phyloP scores from a whole-genome alignment of 2,113 vertebrate genomes.

The Hippocampus abdominalis region DNA sequence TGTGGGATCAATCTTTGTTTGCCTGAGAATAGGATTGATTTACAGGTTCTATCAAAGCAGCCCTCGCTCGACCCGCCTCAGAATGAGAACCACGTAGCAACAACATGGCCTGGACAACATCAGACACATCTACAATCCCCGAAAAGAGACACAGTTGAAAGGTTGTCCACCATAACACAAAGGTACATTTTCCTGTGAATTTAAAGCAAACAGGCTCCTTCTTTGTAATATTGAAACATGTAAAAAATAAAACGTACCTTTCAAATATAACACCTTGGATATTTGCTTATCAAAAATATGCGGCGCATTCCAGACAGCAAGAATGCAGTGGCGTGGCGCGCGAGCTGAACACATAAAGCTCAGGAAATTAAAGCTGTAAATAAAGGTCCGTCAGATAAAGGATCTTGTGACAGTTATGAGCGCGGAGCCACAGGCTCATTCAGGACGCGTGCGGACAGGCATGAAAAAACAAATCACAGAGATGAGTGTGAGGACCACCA shows the following conservation, averaged over 20 bases:
- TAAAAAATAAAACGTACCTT: conserved; percentile 33
- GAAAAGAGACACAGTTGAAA: conserved; percentile 30
- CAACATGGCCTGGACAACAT: conserved; percentile 58
- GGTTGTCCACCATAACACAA: conserved; percentile 21
- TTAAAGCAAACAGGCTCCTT: conserved; percentile 18
- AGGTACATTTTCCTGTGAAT: conserved; percentile 31
- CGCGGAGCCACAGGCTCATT: conserved; percentile 59
- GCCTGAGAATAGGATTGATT: conserved; percentile 71
- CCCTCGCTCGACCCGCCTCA: conserved; percentile 62
- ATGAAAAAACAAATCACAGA: conserved; percentile 70
- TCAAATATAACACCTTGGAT: conserved; percentile 46
- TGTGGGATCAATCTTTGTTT: conserved; percentile 76
- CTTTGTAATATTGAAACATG: conserved; percentile 24
- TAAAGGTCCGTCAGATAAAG: conserved; percentile 73
- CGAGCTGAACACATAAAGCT: conserved; percentile 65
- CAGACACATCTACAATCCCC: conserved; percentile 33
- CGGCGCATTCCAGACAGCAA: conserved; percentile 60
- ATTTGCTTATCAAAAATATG: conserved; percentile 62
- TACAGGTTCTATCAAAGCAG: conserved; percentile 75
- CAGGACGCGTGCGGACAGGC: conserved; percentile 65
- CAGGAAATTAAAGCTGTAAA: conserved; percentile 79
- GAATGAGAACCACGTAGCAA: conserved; percentile 62
- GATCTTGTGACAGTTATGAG: conserved; percentile 74
- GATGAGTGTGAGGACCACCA: conserved; percentile 66
- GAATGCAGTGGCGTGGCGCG: conserved; percentile 39